Evolutionary conservation across 2,113 vertebrate species (phyloP), one percentile per base, ranked within the genome.

Genomic region (Tychaedon coryphoeus): DNA sequence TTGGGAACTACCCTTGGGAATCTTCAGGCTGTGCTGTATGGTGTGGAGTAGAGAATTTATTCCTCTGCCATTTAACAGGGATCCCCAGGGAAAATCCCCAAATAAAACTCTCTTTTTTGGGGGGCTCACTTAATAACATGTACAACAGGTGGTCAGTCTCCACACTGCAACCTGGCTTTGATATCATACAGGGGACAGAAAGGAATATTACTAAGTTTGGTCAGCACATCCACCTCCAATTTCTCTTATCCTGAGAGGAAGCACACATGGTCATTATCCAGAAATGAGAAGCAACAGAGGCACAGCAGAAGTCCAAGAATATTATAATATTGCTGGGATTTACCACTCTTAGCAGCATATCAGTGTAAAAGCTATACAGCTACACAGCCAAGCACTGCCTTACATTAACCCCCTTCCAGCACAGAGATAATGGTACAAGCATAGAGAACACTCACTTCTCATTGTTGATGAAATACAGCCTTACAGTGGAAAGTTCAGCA

Each of bases 401-500:
- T 45, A 48, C 9, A 22, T 9, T 66, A 58, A 7, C 3, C 9
- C 1, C 2, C 43, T 78, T 78, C 61, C 53, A 86, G 70, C 43
- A 71, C 43, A 70, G 33, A 53, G n/a, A 40, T 29, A 56, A 60
- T 10, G 53, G 10, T 3, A 45, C 20, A 77, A 47, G 47, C 76
- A 86, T 1, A 53, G 11, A 57, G 19, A 83, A 57, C 22, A 47
- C 3, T 1, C 8, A 18, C 16, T 47, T 72, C 26, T 48, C 33
- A 34, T 1, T 51, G 45, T 1, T 67, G 61, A 67, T 1, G 1
- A 47, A 58, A 58, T 10, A 31, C 0, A 43, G 34, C 14, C 62
- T 73, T 54, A 47, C n/a, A 26, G 31, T 12, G 15, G 33, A 8
- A 81, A 64, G 24, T 47, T 90, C 54, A 69, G 48, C 78, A 56